Conservation (phyloP, 2,888 invertebrate species). For the Limnephilus lunatus region DNA sequence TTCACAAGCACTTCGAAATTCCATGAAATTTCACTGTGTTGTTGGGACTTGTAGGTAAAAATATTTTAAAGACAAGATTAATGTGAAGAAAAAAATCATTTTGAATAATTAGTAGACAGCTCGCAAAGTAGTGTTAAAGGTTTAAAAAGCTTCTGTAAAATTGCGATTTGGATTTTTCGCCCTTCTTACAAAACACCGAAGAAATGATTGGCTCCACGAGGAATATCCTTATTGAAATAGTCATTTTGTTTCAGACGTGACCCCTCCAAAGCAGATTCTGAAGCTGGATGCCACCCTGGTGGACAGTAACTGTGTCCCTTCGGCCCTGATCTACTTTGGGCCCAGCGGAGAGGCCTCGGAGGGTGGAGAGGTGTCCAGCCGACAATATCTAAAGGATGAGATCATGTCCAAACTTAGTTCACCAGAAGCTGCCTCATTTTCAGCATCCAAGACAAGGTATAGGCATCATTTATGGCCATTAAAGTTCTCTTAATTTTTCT, state of each 20-base stretch:
- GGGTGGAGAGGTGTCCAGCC: conserved; percentile 69
- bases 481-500: neutral
- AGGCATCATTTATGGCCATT: neutral
- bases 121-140: no score
- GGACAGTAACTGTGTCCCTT: conserved; percentile 87
- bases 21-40: no score
- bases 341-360: conserved; percentile 69
- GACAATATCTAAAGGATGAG: conserved; percentile 79
- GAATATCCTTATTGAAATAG: neutral
- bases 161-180: no score
- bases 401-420: conserved; percentile 80
- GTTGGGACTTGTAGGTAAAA: no score
- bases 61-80: no score
- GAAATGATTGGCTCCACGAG: neutral
- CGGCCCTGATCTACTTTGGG: conserved; percentile 86
- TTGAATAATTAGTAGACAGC: no score
- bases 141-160: no score
- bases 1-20: no score
- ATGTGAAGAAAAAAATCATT: no score
- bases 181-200: neutral
- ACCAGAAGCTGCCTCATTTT: conserved; percentile 81
- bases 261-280: conserved; percentile 88
- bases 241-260: conserved; percentile 81
- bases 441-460: conserved; percentile 84
- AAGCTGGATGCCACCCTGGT: conserved; percentile 80